Evolutionary conservation across 2,797 vertebrate genomes (phyloP), one percentile per base, ranked within the genome.

Genomic region (Eremophila alpestris): DNA sequence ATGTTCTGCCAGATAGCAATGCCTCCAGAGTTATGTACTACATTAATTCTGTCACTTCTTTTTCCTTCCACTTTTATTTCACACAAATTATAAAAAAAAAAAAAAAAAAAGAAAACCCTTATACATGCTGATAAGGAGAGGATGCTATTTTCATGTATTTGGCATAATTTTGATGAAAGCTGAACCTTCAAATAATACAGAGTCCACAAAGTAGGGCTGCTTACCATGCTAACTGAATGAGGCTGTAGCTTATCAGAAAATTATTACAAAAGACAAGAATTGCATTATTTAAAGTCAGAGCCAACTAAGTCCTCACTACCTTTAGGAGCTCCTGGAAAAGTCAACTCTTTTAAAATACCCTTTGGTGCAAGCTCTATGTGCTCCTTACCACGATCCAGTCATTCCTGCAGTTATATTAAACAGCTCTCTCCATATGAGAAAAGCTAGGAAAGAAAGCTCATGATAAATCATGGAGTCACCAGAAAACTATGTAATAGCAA

Each of bases 11-110:
- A 95, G 83, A 78, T 59, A 94, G 64, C 38, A 1, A 78, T 83
- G 51, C 54, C 79, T 94, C 59, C 34, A 81, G 80, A 95, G 43
- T 83, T 91, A 93, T 59, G 23, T 88, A 60, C 82, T 85, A 77
- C 58, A 96, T 94, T 96, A 94, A 93, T 95, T 73, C 94, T 96
- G 74, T 65, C 91, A 90, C 14, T 84, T 70, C 40, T 63, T 93
- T 77, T 87, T 54, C 30, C 60, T 92, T 82, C 58, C 73, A 34
- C 70, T 82, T 97, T 74, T 91, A 60, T 78, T 63, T 91, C 78
- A 87, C 55, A 83, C 17, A 30, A 70, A 92, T 92, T 91, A 92
- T 79, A 40, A 20, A 29, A 86, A 87, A 89, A 51, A 73, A 38
- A 10, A 18, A 4, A 21, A 7, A 67, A 38, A 70, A 38, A 38